Percentiles rank a stretch among this genome's conserved stretches.
phyloP scores from a whole-genome alignment of 2,113 vertebrate species.

The Chinchilla lanigera region DNA sequence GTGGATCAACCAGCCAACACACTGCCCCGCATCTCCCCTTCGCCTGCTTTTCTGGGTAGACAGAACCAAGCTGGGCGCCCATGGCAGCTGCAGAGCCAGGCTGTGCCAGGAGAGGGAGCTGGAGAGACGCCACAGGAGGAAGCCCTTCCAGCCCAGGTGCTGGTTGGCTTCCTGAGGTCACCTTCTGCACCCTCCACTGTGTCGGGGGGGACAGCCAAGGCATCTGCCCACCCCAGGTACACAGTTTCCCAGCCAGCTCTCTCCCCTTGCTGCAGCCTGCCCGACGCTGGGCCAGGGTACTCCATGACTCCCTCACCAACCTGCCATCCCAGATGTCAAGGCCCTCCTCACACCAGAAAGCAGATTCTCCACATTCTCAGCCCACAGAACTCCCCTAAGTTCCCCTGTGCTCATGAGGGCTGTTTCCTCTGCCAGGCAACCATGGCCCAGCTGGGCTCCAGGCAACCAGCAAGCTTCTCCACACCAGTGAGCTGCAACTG shows the following conservation, averaged over 20 bases:
- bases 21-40: not conserved
- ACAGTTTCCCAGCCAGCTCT: not conserved
- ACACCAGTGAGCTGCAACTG: not conserved
- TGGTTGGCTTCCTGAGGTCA: not conserved
- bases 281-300: not conserved
- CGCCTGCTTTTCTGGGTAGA: not conserved
- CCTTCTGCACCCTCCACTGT: not conserved
- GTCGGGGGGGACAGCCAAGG: not conserved
- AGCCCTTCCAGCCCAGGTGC: rapidly evolving
- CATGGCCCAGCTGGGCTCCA: too few relatives aligned
- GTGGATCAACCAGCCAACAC: not conserved
- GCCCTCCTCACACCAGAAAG: not conserved
- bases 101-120: constrained; percentile 56
- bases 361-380: not conserved
- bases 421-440: not conserved
- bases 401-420: not conserved
- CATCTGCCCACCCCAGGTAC: too few relatives aligned
- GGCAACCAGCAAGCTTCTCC: not conserved
- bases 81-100: rapidly evolving
- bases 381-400: not conserved
- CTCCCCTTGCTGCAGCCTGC: not conserved
- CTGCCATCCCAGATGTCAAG: not conserved
- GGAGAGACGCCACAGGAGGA: not conserved
- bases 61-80: not conserved
- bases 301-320: not conserved